These are phyloP conservation scores for Lethrus apterus DNA, from an alignment of 1,140 invertebrate genomes.

Conservation along the genomic window DNA sequence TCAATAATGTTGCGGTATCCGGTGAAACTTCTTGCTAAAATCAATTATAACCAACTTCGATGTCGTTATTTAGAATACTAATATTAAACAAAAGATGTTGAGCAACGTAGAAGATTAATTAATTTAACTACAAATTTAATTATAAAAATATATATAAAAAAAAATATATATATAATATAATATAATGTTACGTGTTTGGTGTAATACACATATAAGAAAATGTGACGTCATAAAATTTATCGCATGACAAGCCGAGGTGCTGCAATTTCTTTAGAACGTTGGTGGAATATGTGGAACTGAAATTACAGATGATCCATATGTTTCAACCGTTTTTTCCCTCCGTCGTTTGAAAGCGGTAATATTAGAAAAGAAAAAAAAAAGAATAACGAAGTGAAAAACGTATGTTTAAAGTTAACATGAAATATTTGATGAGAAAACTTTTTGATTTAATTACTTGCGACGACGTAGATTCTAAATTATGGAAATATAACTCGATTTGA, in stretches of 20 bases:
- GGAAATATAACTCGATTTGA: constrained; percentile 29
- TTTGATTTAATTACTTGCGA: constrained; percentile 28
- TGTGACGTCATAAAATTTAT: constrained; percentile 11
- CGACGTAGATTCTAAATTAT: constrained; percentile 31
- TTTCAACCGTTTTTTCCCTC: background rate
- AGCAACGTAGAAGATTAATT: too few species aligned
- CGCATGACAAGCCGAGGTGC: constrained; percentile 8
- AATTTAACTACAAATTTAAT: too few species aligned
- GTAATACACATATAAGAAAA: constrained; percentile 7
- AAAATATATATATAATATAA: too few species aligned
- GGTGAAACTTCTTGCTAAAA: too few species aligned
- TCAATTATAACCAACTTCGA: too few species aligned
- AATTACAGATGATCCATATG: constrained; percentile 8
- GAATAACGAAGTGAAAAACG: too few species aligned
- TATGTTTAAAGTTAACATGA: too few species aligned
- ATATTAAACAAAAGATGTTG: too few species aligned
- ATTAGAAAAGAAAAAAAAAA: constrained; percentile 2
- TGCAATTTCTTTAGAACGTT: constrained; percentile 15
- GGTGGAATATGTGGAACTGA: constrained; percentile 12
- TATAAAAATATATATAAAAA: too few species aligned
- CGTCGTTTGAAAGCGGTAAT: too few species aligned
- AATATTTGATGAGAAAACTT: constrained; percentile 29
- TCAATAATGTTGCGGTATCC: too few species aligned
- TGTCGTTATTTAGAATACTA: too few species aligned
- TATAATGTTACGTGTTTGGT: background rate